These are phyloP conservation scores for Odocoileus hemionus DNA, from an alignment of 2,113 vertebrate species.

Conservation along the genomic window DNA sequence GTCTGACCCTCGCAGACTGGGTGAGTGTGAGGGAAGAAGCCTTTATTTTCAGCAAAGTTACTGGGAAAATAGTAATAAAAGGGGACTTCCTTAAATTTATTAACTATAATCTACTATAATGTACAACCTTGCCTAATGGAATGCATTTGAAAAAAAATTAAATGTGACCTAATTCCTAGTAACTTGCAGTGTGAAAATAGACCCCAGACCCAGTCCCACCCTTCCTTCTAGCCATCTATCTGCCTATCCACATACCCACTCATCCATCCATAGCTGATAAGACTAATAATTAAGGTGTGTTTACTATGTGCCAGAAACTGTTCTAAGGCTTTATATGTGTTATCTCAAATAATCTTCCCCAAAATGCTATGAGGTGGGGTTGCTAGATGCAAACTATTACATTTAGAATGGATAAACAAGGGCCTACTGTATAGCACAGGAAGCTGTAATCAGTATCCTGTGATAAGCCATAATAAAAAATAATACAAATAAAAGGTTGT, in stretches of 20 bases:
- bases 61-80: neutral
- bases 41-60: neutral
- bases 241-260: neutral
- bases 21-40: neutral
- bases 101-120: neutral
- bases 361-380: neutral
- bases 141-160: neutral
- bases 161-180: neutral
- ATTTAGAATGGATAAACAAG: neutral
- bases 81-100: neutral
- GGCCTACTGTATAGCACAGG: neutral
- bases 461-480: neutral
- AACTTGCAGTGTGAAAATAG: neutral
- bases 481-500: neutral
- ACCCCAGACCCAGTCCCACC: neutral
- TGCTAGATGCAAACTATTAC: neutral
- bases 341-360: neutral
- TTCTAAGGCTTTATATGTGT: neutral
- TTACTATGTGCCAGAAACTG: neutral
- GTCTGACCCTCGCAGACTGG: neutral
- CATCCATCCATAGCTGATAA: neutral
- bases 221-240: neutral
- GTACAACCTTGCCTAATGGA: neutral
- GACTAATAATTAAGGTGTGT: neutral
- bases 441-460: neutral